These are phyloP conservation scores for Calonectris borealis DNA, from an alignment of 2,113 vertebrate species.

Conservation along the genomic window DNA sequence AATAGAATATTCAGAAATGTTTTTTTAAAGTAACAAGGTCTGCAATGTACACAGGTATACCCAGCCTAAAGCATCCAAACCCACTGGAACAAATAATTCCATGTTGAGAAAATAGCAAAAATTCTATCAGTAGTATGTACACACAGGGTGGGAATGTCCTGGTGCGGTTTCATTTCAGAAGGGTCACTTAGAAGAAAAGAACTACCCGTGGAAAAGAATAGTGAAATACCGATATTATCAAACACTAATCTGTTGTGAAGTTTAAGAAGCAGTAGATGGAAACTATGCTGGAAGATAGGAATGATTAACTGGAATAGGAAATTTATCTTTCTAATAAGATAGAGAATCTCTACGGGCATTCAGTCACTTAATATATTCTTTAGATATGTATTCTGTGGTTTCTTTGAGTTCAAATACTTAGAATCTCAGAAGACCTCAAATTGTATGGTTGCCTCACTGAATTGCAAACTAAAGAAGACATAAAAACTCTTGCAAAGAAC, in stretches of 20 bases:
- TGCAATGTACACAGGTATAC: neutral
- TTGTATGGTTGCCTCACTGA: neutral
- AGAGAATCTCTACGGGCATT: neutral
- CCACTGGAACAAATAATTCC: neutral
- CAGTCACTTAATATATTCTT: neutral
- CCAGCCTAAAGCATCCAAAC: neutral
- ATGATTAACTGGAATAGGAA: neutral
- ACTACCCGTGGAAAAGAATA: neutral
- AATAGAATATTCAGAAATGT: neutral
- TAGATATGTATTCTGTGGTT: neutral
- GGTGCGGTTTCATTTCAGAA: neutral
- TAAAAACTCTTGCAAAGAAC: neutral
- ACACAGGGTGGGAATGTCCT: neutral
- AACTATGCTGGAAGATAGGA: neutral
- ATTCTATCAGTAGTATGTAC: rapidly evolving
- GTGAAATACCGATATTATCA: neutral
- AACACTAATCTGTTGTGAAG: neutral
- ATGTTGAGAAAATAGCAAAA: neutral
- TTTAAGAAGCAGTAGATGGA: neutral
- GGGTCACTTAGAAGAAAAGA: neutral
- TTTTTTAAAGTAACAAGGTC: neutral
- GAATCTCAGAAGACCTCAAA: neutral
- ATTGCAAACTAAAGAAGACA: neutral
- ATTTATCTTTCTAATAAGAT: neutral
- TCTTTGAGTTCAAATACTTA: neutral